Percentiles rank a stretch among this genome's conserved stretches.
Conservation (phyloP, 2,888 invertebrate genomes). For the Drosophila paranaensis region DNA sequence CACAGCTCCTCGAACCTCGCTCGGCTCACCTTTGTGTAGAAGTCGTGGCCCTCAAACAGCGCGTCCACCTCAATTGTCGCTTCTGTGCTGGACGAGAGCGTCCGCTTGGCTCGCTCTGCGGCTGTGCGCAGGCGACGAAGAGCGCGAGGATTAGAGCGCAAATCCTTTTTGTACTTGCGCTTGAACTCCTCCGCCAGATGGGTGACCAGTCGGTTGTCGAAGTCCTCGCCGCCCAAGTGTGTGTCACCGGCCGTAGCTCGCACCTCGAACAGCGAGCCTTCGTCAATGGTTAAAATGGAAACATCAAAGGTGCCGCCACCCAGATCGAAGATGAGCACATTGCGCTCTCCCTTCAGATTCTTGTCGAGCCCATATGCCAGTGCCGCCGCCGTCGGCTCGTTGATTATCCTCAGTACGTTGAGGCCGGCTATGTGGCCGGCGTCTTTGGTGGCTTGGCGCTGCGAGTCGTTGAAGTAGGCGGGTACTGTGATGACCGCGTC, state of each 20-base stretch:
- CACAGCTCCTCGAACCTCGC: constrained; percentile 24
- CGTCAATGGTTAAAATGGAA: constrained; percentile 32
- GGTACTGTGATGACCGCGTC: constrained; percentile 88
- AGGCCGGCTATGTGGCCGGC: constrained; percentile 34
- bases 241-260: constrained; percentile 26
- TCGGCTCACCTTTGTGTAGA: constrained; percentile 24
- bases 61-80: constrained; percentile 34
- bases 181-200: constrained; percentile 40
- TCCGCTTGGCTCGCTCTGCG: constrained; percentile 36
- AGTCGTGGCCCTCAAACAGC: constrained; percentile 36
- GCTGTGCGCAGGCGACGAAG: constrained; percentile 25
- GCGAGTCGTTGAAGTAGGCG: constrained; percentile 24
- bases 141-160: constrained; percentile 16
- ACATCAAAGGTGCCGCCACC: constrained; percentile 34
- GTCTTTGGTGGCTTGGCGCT: constrained; percentile 34
- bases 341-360: constrained; percentile 35
- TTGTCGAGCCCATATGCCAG: constrained; percentile 35
- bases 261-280: constrained; percentile 24
- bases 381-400: constrained; percentile 35
- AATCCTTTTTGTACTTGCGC: constrained; percentile 29
- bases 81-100: constrained; percentile 34
- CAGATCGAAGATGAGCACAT: constrained; percentile 28
- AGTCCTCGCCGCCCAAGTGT: constrained; percentile 28
- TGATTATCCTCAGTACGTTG: constrained; percentile 32
- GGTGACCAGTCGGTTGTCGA: constrained; percentile 32